These are phyloP conservation scores for Dicrurus megarhynchus DNA, from an alignment of 2,113 vertebrate genomes.

Conservation along the genomic window DNA sequence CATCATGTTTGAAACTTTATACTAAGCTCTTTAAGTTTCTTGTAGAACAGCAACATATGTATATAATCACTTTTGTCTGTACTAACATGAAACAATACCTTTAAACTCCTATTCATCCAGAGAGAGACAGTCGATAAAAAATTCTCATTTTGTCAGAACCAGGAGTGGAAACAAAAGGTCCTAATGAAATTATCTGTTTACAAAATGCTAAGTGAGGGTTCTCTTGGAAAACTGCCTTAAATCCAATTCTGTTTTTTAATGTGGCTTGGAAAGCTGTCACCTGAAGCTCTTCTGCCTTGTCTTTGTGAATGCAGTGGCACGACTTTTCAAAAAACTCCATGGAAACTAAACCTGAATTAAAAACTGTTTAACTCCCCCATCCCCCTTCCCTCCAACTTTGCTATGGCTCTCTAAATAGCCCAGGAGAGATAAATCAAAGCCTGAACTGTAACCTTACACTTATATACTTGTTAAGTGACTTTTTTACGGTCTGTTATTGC, in stretches of 20 bases:
- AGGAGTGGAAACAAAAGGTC: slow-evolving; percentile 57
- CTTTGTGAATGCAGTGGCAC: not conserved
- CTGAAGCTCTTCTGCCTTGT: slow-evolving; percentile 3
- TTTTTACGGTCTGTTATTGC: slow-evolving; percentile 82
- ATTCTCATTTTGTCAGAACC: slow-evolving; percentile 45
- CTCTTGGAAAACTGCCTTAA: slow-evolving; percentile 47
- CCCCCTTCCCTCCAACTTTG: not conserved
- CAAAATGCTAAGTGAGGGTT: slow-evolving; percentile 60
- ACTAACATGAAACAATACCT: not conserved
- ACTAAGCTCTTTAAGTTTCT: slow-evolving; percentile 2
- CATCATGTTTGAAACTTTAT: not conserved
- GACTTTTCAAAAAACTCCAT: not conserved
- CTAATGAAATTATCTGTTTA: slow-evolving; percentile 71
- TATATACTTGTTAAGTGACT: slow-evolving; percentile 81
- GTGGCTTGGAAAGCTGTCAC: slow-evolving; percentile 33
- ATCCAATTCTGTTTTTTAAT: slow-evolving; percentile 57
- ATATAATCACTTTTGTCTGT: slow-evolving; percentile 30
- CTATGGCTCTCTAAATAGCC: slow-evolving; percentile 56
- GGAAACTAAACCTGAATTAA: not conserved
- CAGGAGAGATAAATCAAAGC: slow-evolving; percentile 74
- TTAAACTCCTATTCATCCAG: slow-evolving; percentile 58
- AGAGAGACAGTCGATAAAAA: slow-evolving; percentile 60
- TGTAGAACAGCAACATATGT: not conserved
- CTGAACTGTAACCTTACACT: slow-evolving; percentile 79
- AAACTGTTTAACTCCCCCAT: not conserved